Evolutionary conservation across 2,888 invertebrate species (phyloP), one percentile per base, ranked within the genome.

Genomic region (Cantharis lateralis): DNA sequence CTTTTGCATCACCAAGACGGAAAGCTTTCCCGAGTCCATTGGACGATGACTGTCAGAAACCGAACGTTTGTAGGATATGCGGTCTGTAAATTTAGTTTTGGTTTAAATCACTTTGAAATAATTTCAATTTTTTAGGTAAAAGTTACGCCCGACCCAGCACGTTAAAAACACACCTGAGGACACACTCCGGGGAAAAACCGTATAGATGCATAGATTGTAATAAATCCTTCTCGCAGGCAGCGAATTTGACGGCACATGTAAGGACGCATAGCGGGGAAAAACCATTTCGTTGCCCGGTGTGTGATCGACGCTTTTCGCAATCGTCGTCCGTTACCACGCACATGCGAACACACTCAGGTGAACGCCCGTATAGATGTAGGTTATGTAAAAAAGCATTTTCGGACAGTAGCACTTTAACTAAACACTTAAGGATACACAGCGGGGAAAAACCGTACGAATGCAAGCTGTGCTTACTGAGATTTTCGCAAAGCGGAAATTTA

Each of bases 301-400:
- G 99, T 89, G 97, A 98, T 87, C 92, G 99, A 78, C 93, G 97
- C 84, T 99, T 99, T 89, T 98, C 98, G 77, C 99, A 99, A 87
- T 94, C 94, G 87, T 98, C 98, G 84, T 94, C 94, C 72, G 98
- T 99, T 72, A 99, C 99, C 75, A 99, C 99, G 82, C 99, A 99
- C 91, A 98, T 98, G 97, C 92, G 99, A 86, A 99, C 99, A n/a
- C 99, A 99, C 89, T 97, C 97, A n/a, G 99, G 98, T n/a, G 98
- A 99, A 87, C 91, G 98, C 76, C 99, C 99, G 0, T 98, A 99
- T 88, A 85, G 90, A 68, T 99, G 99, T 89, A 92, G 96, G 81
- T 93, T 97, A 84, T 99, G 99, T 89, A 98, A 97, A 87, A 99
- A 99, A 87, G 98, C 98, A 3, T 99, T 99, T 89, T 98, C 98